A percentile compares a stretch with the other conserved stretches of the same genome.
Conservation (phyloP, 2,113 vertebrate species). For the Urocolius indicus region DNA sequence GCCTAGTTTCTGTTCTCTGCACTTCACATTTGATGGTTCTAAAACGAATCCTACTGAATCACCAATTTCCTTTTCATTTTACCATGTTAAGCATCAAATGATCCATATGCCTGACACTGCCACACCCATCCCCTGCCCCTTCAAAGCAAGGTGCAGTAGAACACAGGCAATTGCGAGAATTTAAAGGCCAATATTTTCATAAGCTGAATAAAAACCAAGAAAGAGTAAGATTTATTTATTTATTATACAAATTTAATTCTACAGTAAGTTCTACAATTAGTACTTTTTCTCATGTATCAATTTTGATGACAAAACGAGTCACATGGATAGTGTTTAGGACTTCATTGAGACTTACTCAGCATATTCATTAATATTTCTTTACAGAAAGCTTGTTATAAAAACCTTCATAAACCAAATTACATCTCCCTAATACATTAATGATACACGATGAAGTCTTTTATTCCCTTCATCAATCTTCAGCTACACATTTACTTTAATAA, state of each 20-base stretch:
- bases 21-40: background rate
- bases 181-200: slow-evolving; percentile 74
- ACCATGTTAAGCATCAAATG: slow-evolving; percentile 13
- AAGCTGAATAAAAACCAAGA: slow-evolving; percentile 59
- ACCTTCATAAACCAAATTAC: background rate
- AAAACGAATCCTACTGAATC: background rate
- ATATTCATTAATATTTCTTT: background rate
- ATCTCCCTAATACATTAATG: background rate
- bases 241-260: slow-evolving; percentile 56
- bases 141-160: background rate
- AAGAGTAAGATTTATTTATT: slow-evolving; percentile 38
- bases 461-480: background rate
- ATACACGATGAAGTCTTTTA: background rate
- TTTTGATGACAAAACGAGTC: slow-evolving; percentile 25
- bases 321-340: background rate
- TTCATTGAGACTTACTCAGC: slow-evolving; percentile 19
- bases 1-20: background rate
- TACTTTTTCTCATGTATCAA: slow-evolving; percentile 4
- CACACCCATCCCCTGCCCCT: background rate
- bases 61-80: background rate
- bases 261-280: background rate
- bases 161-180: slow-evolving; percentile 12
- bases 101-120: background rate
- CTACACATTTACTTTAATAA: slow-evolving; percentile 6
- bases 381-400: background rate